These are phyloP conservation scores for Rhingia rostrata DNA, from an alignment of 2,888 invertebrate species.

Conservation along the genomic window DNA sequence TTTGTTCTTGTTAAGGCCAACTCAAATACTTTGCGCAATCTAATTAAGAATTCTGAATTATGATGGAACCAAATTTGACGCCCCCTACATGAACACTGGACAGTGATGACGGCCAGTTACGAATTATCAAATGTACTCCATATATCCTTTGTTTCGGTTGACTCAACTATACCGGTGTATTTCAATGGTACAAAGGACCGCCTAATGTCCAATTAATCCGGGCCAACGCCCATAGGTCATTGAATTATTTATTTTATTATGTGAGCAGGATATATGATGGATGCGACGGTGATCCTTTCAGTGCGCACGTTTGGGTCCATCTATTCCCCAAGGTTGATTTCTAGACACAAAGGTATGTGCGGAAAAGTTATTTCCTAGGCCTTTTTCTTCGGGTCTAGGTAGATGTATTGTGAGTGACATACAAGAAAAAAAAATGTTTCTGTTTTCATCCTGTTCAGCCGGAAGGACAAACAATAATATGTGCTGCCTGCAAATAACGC, in stretches of 20 bases:
- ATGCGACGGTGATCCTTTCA: slow-evolving; percentile 25
- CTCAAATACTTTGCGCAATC: slow-evolving; percentile 47
- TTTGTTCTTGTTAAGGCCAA: slow-evolving; percentile 51
- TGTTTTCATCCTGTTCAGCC: not conserved
- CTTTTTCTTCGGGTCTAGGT: slow-evolving; percentile 5
- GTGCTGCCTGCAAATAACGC: slow-evolving; percentile 4
- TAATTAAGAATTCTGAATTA: slow-evolving; percentile 64
- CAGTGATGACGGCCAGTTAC: not conserved
- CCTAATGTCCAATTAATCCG: slow-evolving; percentile 62
- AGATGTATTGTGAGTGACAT: slow-evolving; percentile 20
- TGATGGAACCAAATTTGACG: slow-evolving; percentile 43
- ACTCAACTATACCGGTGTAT: slow-evolving; percentile 22
- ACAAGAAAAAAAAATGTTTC: slow-evolving; percentile 28
- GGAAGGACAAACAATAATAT: slow-evolving; percentile 45
- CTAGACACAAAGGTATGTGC: slow-evolving; percentile 13
- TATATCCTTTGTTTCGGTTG: slow-evolving; percentile 44
- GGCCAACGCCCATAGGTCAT: slow-evolving; percentile 60
- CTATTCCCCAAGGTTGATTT: slow-evolving; percentile 28
- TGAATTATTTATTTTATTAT: slow-evolving; percentile 62
- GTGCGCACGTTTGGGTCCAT: slow-evolving; percentile 6
- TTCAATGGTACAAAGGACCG: slow-evolving; percentile 56
- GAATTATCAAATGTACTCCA: slow-evolving; percentile 44
- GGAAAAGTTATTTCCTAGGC: slow-evolving; percentile 6
- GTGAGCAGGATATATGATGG: slow-evolving; percentile 48
- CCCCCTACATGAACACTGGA: slow-evolving; percentile 13